Evolutionary conservation across 2,888 invertebrate species (phyloP), one percentile per base, ranked within the genome.

Genomic region (Dimorphilus gyrociliatus): DNA sequence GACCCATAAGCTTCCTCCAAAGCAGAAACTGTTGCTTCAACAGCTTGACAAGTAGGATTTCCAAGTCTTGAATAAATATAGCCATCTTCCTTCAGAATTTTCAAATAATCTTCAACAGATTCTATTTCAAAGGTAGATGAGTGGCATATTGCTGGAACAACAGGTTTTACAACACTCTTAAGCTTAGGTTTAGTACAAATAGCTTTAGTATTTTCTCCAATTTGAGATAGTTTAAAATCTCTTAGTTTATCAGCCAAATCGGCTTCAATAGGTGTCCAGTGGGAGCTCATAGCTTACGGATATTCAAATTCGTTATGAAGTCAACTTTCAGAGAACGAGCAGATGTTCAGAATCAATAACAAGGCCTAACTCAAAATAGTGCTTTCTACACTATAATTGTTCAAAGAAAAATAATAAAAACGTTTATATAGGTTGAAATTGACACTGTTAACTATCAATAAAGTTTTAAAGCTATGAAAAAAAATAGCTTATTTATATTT

Each of bases 1-100:
- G 44, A 41, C 2, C 56, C 58, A 2, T 50, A 50, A 1, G 53
- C 58, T 2, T 43, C 46, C 39, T 58, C 58, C 10, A 56, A 25
- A 8, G 43, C 45, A 31, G 49, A 50, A 25, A 58, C 45, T 8
- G 42, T 39, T 14, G 45, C 42, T 32, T 55, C 54, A 8, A 39
- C 46, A 1, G 48, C 43, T 16, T 55, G 50, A 2, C 40, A 40
- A 15, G 50, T 54, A 3, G 46, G 46, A 34, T 47, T 48, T 16
- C 46, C 44, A 12, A 53, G 41, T 4, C 58, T 42, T 4, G 50
- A 47, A 32, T 58, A 58, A 17, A 53, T 44, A 29, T 51, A 47
- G 1, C 54, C 57, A 13, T 48, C 51, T 38, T 51, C 44, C 17
- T 40, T 21, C 12, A 50, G 25, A 15, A 48, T 43, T 10, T 42